phyloP scores from a whole-genome alignment of 2,888 invertebrate genomes.

The Zygothrica quintamaculata region DNA sequence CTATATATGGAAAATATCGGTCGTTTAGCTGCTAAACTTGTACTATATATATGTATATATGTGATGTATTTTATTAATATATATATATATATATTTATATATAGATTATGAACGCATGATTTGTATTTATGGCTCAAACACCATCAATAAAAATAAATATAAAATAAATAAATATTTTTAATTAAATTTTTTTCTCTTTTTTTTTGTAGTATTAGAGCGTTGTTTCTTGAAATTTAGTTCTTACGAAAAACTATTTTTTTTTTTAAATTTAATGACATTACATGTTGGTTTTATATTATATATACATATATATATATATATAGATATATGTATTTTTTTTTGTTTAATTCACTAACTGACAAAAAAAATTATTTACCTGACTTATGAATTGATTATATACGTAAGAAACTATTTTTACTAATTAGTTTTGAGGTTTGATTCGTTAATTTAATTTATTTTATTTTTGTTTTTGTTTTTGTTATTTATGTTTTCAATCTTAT shows the following conservation, averaged over 20 bases:
- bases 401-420: constrained; percentile 58
- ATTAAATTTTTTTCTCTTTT: background rate
- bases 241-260: constrained; percentile 5
- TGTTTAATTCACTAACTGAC: constrained; percentile 28
- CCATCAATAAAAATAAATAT: constrained; percentile 14
- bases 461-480: too few species aligned
- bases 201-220: constrained; percentile 13
- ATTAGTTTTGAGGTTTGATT: constrained; percentile 64
- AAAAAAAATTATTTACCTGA: constrained; percentile 44
- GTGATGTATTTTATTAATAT: too few species aligned
- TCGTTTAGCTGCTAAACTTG: constrained; percentile 6
- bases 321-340: background rate
- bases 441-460: constrained; percentile 45
- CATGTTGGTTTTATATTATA: too few species aligned
- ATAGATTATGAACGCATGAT: constrained; percentile 25
- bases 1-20: constrained; percentile 14
- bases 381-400: constrained; percentile 40
- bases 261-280: too few species aligned
- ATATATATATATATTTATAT: constrained; percentile 25
- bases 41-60: constrained; percentile 33
- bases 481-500: constrained; percentile 23
- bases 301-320: background rate
- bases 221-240: constrained; percentile 1
- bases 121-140: too few species aligned
- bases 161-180: constrained; percentile 4